These are phyloP conservation scores for Astur gentilis DNA, from an alignment of 2,113 vertebrate species.

Conservation along the genomic window DNA sequence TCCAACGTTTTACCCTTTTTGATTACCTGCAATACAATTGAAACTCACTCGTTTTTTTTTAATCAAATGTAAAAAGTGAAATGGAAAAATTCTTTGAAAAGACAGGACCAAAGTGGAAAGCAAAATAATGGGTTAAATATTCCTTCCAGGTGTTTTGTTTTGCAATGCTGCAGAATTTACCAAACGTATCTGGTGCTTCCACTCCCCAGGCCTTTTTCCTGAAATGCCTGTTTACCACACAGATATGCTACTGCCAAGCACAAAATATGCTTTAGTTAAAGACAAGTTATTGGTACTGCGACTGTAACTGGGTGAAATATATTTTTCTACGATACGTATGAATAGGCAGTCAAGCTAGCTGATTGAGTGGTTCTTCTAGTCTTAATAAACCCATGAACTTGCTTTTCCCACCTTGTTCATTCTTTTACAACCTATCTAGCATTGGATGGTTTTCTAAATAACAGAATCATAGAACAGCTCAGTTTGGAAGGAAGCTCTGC, in stretches of 20 bases:
- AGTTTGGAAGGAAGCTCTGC: neutral
- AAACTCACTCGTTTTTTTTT: neutral
- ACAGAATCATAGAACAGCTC: neutral
- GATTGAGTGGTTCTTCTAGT: neutral
- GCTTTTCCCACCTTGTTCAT: neutral
- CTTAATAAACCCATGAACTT: neutral
- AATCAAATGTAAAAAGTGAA: neutral
- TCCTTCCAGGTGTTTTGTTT: neutral
- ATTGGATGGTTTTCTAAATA: neutral
- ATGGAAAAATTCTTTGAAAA: neutral
- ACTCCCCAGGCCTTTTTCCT: neutral
- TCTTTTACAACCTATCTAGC: neutral
- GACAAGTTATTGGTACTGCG: neutral
- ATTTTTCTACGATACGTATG: neutral
- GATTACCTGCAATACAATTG: neutral
- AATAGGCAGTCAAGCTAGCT: neutral
- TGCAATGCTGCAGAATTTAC: neutral
- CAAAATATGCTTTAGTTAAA: neutral
- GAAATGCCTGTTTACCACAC: neutral
- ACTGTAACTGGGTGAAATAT: neutral
- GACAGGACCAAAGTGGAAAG: neutral
- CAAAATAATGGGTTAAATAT: neutral
- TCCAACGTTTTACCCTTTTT: neutral
- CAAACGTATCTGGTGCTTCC: neutral
- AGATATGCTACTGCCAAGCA: neutral